phyloP scores from a whole-genome alignment of 2,888 invertebrate species.

The Dicyrtomina minuta region DNA sequence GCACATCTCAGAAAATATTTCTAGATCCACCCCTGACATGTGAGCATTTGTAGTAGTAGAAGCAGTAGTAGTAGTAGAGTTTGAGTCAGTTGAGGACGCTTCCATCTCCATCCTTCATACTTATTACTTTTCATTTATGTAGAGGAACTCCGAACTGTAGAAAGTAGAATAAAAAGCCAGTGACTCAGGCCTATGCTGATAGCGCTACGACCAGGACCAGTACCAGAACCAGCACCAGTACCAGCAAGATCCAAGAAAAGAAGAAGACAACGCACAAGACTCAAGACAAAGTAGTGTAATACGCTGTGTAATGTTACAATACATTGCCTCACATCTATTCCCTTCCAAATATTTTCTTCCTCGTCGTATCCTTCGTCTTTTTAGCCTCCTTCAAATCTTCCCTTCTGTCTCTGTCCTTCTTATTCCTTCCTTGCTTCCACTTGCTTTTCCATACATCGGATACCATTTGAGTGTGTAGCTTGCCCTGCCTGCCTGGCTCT shows the following conservation, averaged over 20 bases:
- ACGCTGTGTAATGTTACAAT: constrained; percentile 1
- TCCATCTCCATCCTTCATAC: too few relatives aligned
- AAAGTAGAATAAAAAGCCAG: background rate
- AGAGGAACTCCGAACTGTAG: too few relatives aligned
- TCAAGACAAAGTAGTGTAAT: constrained; percentile 2
- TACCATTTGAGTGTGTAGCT: background rate
- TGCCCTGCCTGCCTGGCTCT: background rate
- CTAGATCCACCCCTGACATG: too few relatives aligned
- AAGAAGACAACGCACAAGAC: background rate
- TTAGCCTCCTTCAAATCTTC: background rate
- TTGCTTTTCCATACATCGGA: too few relatives aligned
- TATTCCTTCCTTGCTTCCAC: background rate
- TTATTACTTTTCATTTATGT: too few relatives aligned
- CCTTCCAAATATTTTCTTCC: background rate
- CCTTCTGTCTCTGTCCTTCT: background rate
- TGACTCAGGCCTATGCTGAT: background rate
- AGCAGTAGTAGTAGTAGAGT: too few relatives aligned
- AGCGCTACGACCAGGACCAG: too few relatives aligned
- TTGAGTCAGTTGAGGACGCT: too few relatives aligned
- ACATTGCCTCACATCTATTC: constrained; percentile 11
- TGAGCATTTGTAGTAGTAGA: too few relatives aligned
- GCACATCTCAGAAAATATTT: too few relatives aligned
- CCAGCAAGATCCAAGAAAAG: too few relatives aligned
- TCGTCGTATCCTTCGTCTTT: background rate
- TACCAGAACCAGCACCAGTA: too few relatives aligned